These are phyloP conservation scores for Enteromius afrohamiltoni DNA, from an alignment of 2,797 vertebrate genomes.

Conservation along the genomic window DNA sequence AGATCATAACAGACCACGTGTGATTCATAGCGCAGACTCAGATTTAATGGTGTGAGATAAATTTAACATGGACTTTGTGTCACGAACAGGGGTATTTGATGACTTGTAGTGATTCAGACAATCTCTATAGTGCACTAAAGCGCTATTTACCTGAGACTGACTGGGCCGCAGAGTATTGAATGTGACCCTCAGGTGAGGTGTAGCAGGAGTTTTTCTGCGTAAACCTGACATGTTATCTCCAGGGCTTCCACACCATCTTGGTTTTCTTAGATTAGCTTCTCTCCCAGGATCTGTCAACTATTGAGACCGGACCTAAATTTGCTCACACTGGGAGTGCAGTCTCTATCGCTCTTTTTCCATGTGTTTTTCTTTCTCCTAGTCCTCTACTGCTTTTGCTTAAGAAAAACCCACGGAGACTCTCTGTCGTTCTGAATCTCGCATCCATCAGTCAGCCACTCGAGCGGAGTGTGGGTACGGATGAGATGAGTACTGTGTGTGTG, in stretches of 20 bases:
- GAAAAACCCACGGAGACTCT: constrained; percentile 54
- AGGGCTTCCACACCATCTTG: constrained; percentile 51
- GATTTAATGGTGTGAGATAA: constrained; percentile 8
- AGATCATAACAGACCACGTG: background rate
- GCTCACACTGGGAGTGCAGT: constrained; percentile 42
- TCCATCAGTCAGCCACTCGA: constrained; percentile 63
- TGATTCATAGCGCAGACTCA: background rate
- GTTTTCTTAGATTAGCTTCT: constrained; percentile 56
- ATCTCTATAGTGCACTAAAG: constrained; percentile 26
- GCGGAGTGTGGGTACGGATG: constrained; percentile 58
- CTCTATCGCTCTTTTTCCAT: background rate
- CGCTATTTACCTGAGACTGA: constrained; percentile 52
- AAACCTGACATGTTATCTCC: constrained; percentile 54
- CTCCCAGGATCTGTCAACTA: constrained; percentile 53
- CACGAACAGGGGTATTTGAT: constrained; percentile 29
- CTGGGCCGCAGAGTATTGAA: constrained; percentile 42
- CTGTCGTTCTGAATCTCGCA: constrained; percentile 62
- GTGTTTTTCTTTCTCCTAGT: constrained; percentile 29
- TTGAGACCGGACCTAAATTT: constrained; percentile 53
- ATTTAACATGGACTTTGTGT: constrained; percentile 41
- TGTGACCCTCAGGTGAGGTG: constrained; percentile 50
- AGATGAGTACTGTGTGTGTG: constrained; percentile 50
- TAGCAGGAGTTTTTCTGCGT: constrained; percentile 47
- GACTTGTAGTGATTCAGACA: constrained; percentile 37
- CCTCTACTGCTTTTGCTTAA: constrained; percentile 45